Evolutionary conservation across 2,797 vertebrate species (phyloP).

Genomic region (Alectoris magna): DNA sequence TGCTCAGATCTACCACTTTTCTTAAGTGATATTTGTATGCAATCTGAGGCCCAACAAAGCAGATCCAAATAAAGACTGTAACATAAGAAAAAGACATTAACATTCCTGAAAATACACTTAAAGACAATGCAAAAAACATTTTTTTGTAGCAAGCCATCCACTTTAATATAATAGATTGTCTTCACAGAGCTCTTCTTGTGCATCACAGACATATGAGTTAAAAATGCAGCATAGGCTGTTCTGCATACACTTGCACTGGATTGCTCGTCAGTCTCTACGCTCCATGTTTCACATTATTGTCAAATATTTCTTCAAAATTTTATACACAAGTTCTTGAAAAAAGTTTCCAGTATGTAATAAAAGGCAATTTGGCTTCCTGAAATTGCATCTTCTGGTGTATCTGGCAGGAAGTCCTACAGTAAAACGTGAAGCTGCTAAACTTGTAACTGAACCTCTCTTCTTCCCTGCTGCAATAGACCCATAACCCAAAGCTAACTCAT

Average conservation of each 20-base stretch:
- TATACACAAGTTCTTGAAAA: constrained; percentile 21
- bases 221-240: not conserved
- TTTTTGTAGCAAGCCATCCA: not conserved
- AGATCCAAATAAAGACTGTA: not conserved
- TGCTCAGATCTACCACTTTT: not conserved
- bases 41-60: not conserved
- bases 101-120: constrained; percentile 22
- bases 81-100: not conserved
- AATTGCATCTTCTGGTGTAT: not conserved
- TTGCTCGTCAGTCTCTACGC: not conserved
- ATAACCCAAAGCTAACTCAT: not conserved
- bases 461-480: not conserved
- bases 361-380: constrained; percentile 32
- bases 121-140: not conserved
- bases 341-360: constrained; percentile 34
- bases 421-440: not conserved
- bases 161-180: not conserved
- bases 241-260: not conserved
- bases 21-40: not conserved
- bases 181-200: not conserved
- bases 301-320: constrained; percentile 13
- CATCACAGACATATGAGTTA: not conserved
- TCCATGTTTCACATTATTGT: not conserved
- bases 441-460: not conserved
- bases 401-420: not conserved